These are phyloP conservation scores for Actias luna DNA, from an alignment of 2,888 invertebrate genomes.

Conservation along the genomic window DNA sequence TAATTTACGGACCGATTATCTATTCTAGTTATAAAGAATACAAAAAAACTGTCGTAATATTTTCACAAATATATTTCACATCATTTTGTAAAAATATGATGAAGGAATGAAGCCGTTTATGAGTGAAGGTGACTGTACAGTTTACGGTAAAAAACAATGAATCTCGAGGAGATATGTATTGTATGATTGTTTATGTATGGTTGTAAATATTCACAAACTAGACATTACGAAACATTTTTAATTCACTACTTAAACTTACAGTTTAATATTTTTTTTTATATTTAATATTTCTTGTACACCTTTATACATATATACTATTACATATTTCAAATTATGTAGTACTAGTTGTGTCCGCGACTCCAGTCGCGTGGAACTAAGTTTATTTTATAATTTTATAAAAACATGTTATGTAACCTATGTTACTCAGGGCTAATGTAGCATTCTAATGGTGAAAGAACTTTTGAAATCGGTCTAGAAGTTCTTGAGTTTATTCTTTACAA, in stretches of 20 bases:
- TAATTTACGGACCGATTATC: constrained; percentile 51
- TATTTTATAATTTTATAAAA: no score
- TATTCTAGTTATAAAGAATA: constrained; percentile 31
- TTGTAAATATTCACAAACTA: not conserved
- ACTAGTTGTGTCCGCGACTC: no score
- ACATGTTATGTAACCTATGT: no score
- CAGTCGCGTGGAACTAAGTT: no score
- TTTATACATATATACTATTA: not conserved
- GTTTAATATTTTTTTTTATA: not conserved
- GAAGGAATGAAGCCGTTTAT: constrained; percentile 17
- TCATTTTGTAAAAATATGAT: constrained; percentile 9
- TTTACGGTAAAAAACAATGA: not conserved
- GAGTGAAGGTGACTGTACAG: constrained; percentile 17
- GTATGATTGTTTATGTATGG: not conserved
- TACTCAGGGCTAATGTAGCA: no score
- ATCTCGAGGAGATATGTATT: not conserved
- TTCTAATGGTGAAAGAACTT: no score
- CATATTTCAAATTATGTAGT: no score
- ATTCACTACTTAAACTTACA: not conserved
- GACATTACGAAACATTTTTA: not conserved
- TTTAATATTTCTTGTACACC: not conserved
- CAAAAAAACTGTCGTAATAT: constrained; percentile 14
- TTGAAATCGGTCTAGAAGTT: no score
- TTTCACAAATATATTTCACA: constrained; percentile 23
- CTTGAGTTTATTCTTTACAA: no score